Evolutionary conservation across 2,888 invertebrate genomes (phyloP), one percentile per base, ranked within the genome.

Genomic region (Spialia ferax): DNA sequence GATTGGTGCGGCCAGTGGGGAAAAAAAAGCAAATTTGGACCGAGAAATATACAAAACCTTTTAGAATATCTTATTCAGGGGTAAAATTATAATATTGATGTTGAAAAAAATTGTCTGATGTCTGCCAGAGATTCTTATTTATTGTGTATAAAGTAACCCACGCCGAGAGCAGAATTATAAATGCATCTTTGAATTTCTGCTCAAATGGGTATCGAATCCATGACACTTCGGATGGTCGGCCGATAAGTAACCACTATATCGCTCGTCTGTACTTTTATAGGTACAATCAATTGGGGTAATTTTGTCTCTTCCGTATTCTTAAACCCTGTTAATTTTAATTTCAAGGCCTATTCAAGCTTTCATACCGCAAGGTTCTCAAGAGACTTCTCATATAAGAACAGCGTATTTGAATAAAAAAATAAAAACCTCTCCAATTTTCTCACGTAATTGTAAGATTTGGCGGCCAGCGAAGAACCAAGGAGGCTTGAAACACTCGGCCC

Each of bases 321-420:
- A n/a, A 1, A 10, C 32, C 10, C 10, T 0, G 32, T 35, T 10
- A 10, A 2, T 35, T 8, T 4, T 35, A 35, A 11, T 35, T 32
- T 38, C 23, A 50, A 48, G 10, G 10, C 64, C 35, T 50, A 57
- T 35, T 65, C 35, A 57, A 50, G 64, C 2, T 26, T 10, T 23
- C 20, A 50, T 35, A 13, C 38, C 20, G 48, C 15, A 42, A 15
- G 18, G 18, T 29, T 15, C 50, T 57, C 8, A 7, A 35, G 64
- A 57, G 64, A 57, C 26, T 57, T 56, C 8, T 35, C 35, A 57
- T 38, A 50, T 52, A 38, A 29, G 32, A 50, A 32, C 32, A 59
- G 15, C 32, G 35, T 57, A 65, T 23, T 59, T 65, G 23, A 32
- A 57, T 50, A 65, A 65, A 48, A 55, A 57, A 23, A n/a, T n/a